phyloP scores from a whole-genome alignment of 2,797 vertebrate species.

The Gorsachius magnificus region DNA sequence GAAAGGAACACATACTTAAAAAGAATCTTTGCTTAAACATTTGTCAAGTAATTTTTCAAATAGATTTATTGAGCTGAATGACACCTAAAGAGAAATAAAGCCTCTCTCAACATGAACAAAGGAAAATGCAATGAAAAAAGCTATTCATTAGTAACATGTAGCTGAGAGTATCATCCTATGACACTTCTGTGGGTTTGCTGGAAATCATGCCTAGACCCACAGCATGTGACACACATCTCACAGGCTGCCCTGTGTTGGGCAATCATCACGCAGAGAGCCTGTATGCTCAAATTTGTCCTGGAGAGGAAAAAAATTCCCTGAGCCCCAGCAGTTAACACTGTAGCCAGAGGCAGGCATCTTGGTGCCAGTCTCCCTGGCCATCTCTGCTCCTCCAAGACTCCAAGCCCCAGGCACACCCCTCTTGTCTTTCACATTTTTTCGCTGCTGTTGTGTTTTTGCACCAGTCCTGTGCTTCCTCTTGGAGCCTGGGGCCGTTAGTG shows the following conservation, averaged over 20 bases:
- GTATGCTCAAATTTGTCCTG: background rate
- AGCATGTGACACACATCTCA: background rate
- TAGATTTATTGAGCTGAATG: background rate
- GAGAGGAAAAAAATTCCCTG: background rate
- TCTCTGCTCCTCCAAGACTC: background rate
- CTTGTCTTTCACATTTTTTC: background rate
- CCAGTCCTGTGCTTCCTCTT: background rate
- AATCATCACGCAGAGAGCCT: background rate
- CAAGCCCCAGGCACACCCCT: background rate
- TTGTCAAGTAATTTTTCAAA: background rate
- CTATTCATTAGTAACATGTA: background rate
- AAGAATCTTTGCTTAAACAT: background rate
- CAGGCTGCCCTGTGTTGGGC: background rate
- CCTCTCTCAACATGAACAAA: background rate
- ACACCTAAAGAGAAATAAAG: background rate
- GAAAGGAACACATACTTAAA: background rate
- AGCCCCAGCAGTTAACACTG: background rate
- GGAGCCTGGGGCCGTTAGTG: background rate
- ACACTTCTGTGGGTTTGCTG: background rate
- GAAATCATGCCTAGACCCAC: background rate
- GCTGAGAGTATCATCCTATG: background rate
- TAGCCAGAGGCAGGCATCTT: background rate
- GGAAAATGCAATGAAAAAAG: background rate
- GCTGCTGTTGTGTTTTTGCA: background rate
- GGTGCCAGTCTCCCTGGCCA: background rate